Conservation (phyloP, 2,888 invertebrate genomes). For the Caenorhabditis becei region DNA sequence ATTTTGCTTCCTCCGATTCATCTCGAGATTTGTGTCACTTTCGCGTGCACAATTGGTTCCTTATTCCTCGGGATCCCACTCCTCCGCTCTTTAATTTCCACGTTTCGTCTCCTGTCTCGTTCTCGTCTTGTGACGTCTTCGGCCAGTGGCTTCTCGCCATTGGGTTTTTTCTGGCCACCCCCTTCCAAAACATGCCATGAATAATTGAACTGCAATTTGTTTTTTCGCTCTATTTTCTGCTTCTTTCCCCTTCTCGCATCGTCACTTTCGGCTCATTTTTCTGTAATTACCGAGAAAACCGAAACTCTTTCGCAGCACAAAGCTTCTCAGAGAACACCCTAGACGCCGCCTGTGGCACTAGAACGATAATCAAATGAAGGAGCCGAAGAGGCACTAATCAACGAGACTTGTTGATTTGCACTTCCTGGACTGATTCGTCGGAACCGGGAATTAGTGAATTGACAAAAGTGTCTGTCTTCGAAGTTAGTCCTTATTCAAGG, state of each 20-base stretch:
- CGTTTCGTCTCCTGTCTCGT: not conserved
- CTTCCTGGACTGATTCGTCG: not conserved
- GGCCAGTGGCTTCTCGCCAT: not conserved
- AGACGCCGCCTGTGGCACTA: not conserved
- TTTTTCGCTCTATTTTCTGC: conserved; percentile 10
- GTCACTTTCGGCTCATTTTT: not conserved
- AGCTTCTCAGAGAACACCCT: not conserved
- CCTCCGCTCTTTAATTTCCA: not conserved
- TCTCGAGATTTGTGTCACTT: conserved; percentile 18
- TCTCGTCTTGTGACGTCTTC: conserved; percentile 8
- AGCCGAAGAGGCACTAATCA: not conserved
- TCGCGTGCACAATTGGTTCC: conserved; percentile 9
- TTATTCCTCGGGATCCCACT: not conserved
- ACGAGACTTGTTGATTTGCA: conserved; percentile 4
- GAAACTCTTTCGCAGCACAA: not conserved
- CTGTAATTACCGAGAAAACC: not conserved
- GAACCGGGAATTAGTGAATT: not conserved
- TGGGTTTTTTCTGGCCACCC: conserved; percentile 3
- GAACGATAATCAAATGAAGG: not conserved
- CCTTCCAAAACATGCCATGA: conserved; percentile 16
- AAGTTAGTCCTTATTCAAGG: not conserved
- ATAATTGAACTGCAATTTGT: conserved; percentile 27
- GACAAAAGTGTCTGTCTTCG: not conserved
- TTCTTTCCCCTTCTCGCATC: not conserved
- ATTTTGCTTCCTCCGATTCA: not conserved